Evolutionary conservation across 2,797 vertebrate species (phyloP).

Genomic region (Phrynocephalus forsythii): DNA sequence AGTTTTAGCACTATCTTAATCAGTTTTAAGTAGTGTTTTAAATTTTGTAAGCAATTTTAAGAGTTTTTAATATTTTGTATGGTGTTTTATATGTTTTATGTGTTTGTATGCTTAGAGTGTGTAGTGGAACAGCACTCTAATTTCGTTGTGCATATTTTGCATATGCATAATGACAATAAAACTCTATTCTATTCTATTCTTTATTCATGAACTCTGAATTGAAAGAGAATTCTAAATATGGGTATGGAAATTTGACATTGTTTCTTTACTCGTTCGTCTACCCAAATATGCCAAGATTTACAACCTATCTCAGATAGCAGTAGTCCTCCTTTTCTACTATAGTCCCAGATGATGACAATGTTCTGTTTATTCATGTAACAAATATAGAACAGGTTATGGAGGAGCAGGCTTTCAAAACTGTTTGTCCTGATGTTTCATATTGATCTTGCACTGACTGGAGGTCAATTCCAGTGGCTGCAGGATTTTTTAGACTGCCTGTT

Average conservation of each 20-base stretch:
- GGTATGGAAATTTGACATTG: conserved; percentile 55
- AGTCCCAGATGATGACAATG: conserved; percentile 57
- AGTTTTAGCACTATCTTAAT: no score
- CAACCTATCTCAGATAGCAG: conserved; percentile 63
- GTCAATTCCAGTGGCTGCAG: background rate
- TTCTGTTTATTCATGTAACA: conserved; percentile 62
- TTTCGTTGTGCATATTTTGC: no score
- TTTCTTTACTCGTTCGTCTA: conserved; percentile 13
- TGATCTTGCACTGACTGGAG: fast-evolving
- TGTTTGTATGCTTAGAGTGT: no score
- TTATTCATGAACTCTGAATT: conserved; percentile 60
- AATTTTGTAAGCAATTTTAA: no score
- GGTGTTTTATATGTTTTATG: no score
- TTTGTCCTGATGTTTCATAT: conserved; percentile 1
- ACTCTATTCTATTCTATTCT: no score
- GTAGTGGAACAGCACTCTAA: no score
- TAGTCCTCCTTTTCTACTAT: conserved; percentile 67
- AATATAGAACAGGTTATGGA: conserved; percentile 41
- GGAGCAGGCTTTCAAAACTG: conserved; percentile 38
- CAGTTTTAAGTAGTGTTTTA: no score
- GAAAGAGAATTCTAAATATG: conserved; percentile 62
- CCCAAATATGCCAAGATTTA: conserved; percentile 68
- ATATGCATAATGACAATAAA: no score
- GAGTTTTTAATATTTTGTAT: no score
- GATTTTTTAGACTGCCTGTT: conserved; percentile 16